Base-by-base conservation (phyloP, 2,888 invertebrate genomes). In the Choristoneura rosaceana region DNA sequence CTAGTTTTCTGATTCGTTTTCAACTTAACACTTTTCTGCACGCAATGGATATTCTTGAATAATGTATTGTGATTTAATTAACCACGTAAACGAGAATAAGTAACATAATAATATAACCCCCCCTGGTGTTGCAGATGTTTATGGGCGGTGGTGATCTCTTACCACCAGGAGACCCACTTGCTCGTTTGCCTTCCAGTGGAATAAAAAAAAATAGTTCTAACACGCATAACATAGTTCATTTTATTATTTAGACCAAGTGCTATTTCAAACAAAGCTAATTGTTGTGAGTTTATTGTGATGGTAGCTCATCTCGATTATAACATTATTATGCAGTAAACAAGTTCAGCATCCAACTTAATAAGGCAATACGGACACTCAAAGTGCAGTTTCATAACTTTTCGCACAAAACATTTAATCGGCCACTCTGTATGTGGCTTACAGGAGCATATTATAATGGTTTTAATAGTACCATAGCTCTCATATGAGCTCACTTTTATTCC, bases 301-400 rank as follows among this genome's bases (percentile, higher is more conserved):
- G 4, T 5, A 14, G 47, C 47, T 47, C 10, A 63, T 25, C 41
- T 45, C 45, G 43, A 62, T 63, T 25, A 63, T 63, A 12, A 33
- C 47, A n/a, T 63, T 63, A 25, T 38, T 63, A 34, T 63, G 63
- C 63, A 47, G 63, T 33, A 63, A 47, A 63, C 47, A 63, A 33
- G 63, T 34, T 60, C 12, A 61, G 33, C 17, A 33, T 34, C 61
- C 41, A 61, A 61, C 14, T 41, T 10, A 55, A 2, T 10, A 55
- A 2, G 25, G 25, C 60, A 38, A 60, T 38, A 15, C 14, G 63
- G 25, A 63, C 47, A 33, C 63, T 33, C 7, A 45, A 47, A 63
- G 33, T 63, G 47, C 63, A 63, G 63, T 33, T 33, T 33, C 47
- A 47, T 47, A 33, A 47, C 47, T 45, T 25, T 50, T 63, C n/a